Conservation (phyloP, 2,797 vertebrate species). For the Schizothorax lantsangensis region DNA sequence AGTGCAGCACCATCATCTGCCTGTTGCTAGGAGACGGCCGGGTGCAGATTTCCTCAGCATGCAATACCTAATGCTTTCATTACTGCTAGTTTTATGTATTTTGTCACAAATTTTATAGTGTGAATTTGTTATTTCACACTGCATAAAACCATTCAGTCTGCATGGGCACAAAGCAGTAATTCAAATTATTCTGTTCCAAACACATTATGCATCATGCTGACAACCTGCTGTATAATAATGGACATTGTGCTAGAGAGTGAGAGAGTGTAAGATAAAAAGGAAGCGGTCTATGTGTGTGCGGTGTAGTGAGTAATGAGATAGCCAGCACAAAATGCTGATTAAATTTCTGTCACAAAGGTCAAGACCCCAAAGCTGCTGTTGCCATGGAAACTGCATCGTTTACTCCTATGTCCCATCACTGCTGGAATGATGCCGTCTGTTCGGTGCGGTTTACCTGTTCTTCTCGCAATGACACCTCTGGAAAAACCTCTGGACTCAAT, state of each 20-base stretch:
- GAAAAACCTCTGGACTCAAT: neutral
- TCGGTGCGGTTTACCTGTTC: constrained; percentile 6
- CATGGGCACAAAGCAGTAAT: neutral
- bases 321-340: constrained; percentile 42
- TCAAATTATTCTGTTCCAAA: constrained; percentile 7
- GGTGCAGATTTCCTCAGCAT: constrained; percentile 61
- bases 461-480: neutral
- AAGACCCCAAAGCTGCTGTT: constrained; percentile 46
- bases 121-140: constrained; percentile 38
- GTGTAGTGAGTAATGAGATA: constrained; percentile 27
- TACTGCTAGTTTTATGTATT: constrained; percentile 55
- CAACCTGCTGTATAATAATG: neutral
- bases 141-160: constrained; percentile 19
- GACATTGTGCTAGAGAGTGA: neutral
- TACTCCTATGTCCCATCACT: constrained; percentile 22
- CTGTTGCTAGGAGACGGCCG: constrained; percentile 66
- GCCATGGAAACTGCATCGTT: constrained; percentile 51
- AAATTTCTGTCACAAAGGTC: constrained; percentile 53
- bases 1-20: constrained; percentile 63
- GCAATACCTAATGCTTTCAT: constrained; percentile 61
- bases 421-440: constrained; percentile 31
- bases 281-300: constrained; percentile 6
- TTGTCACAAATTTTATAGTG: constrained; percentile 51
- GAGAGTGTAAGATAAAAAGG: neutral
- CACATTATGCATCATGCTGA: constrained; percentile 3